These are phyloP conservation scores for Semotilus atromaculatus DNA, from an alignment of 2,797 vertebrate genomes.

Conservation along the genomic window DNA sequence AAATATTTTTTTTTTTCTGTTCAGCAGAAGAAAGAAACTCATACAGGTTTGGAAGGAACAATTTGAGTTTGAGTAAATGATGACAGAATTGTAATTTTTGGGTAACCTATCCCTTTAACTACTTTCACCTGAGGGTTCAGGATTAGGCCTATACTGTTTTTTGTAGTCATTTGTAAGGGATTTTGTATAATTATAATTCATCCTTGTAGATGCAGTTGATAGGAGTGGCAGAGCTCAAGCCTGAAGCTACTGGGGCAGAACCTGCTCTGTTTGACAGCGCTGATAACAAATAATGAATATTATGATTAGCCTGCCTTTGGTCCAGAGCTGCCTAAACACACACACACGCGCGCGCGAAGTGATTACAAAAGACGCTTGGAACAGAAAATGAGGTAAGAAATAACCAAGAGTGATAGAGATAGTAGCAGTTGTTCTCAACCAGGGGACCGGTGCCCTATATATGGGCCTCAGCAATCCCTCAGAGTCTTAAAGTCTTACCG, in stretches of 20 bases:
- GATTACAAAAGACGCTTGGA: background rate
- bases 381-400: background rate
- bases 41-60: too few species aligned
- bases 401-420: background rate
- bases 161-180: conserved; percentile 39
- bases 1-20: too few species aligned
- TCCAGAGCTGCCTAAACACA: conserved; percentile 3
- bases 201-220: conserved; percentile 38
- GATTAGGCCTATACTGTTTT: conserved; percentile 17
- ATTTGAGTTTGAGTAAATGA: too few species aligned
- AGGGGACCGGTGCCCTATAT: too few species aligned
- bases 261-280: conserved; percentile 33
- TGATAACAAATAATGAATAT: conserved; percentile 49
- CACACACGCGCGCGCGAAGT: background rate
- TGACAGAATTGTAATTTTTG: too few species aligned
- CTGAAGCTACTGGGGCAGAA: conserved; percentile 36
- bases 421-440: too few species aligned
- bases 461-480: background rate
- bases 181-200: conserved; percentile 49
- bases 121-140: conserved; percentile 15
- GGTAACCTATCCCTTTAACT: background rate
- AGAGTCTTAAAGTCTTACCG: too few species aligned
- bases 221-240: conserved; percentile 23
- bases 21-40: too few species aligned
- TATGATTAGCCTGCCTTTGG: conserved; percentile 52